phyloP scores from a whole-genome alignment of 2,113 vertebrate genomes.

The Oryzias celebensis region DNA sequence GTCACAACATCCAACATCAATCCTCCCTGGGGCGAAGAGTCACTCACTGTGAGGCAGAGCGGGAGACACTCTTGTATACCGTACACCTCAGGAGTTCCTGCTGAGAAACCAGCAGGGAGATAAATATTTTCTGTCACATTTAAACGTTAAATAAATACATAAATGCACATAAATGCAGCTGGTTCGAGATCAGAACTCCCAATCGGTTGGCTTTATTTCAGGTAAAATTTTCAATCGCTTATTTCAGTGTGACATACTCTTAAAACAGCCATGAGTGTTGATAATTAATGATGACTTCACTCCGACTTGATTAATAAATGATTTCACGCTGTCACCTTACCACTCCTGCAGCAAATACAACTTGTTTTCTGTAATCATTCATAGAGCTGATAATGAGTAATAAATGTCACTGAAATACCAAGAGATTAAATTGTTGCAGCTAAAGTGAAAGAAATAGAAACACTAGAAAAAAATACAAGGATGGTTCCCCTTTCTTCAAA shows the following conservation, averaged over 20 bases:
- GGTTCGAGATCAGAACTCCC: no score
- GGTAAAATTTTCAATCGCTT: background rate
- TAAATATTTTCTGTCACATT: background rate
- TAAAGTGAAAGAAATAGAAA: slow-evolving; percentile 50
- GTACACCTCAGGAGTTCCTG: slow-evolving; percentile 7
- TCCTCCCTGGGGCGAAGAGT: slow-evolving; percentile 2
- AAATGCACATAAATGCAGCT: no score
- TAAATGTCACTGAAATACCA: slow-evolving; percentile 70
- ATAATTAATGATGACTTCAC: slow-evolving; percentile 38
- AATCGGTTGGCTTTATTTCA: no score
- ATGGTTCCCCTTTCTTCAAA: no score
- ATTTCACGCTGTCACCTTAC: slow-evolving; percentile 42
- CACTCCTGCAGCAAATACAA: slow-evolving; percentile 36
- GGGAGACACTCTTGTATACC: slow-evolving; percentile 3
- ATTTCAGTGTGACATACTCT: slow-evolving; percentile 15
- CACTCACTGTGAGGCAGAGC: slow-evolving; percentile 5
- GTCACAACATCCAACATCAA: background rate
- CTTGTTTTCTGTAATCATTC: slow-evolving; percentile 48
- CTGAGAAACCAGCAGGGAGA: background rate
- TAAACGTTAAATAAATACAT: slow-evolving; percentile 4
- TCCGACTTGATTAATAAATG: slow-evolving; percentile 54
- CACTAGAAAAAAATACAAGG: no score
- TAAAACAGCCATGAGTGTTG: slow-evolving; percentile 28
- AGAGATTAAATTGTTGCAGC: slow-evolving; percentile 55
- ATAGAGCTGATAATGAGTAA: slow-evolving; percentile 51